phyloP scores from a whole-genome alignment of 1,140 invertebrate species.

The Andrena cerasifolii region DNA sequence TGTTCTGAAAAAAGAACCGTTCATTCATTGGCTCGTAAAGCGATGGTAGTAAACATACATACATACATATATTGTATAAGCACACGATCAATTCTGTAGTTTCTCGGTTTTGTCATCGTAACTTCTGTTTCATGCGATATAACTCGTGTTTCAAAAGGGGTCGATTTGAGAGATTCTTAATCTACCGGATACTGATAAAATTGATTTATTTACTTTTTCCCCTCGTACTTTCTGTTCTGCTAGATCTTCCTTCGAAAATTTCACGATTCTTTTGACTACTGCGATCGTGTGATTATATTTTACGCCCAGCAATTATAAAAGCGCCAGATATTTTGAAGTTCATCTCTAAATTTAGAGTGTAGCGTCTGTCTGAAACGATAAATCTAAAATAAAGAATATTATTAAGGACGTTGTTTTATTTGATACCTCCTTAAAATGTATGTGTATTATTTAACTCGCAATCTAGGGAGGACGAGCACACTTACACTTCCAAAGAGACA shows the following conservation, averaged over 20 bases:
- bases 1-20: slow-evolving; percentile 12
- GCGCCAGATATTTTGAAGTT: neutral
- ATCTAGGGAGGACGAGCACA: no score
- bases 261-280: neutral
- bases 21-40: slow-evolving; percentile 4
- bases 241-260: neutral
- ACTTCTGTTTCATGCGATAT: neutral
- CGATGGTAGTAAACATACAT: neutral
- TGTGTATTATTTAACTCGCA: no score
- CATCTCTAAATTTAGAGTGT: neutral
- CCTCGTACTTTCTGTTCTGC: neutral
- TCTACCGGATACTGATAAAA: neutral
- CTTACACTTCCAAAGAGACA: no score
- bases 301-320: no score
- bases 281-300: neutral
- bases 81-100: neutral
- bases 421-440: no score
- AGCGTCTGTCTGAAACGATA: neutral
- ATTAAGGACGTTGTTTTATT: no score
- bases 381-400: neutral
- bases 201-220: slow-evolving; percentile 4
- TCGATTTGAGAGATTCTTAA: neutral
- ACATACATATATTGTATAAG: neutral
- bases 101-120: neutral
- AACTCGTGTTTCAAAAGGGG: neutral